Conservation (phyloP, 1,140 invertebrate genomes). For the Lasioglossum baleicum region DNA sequence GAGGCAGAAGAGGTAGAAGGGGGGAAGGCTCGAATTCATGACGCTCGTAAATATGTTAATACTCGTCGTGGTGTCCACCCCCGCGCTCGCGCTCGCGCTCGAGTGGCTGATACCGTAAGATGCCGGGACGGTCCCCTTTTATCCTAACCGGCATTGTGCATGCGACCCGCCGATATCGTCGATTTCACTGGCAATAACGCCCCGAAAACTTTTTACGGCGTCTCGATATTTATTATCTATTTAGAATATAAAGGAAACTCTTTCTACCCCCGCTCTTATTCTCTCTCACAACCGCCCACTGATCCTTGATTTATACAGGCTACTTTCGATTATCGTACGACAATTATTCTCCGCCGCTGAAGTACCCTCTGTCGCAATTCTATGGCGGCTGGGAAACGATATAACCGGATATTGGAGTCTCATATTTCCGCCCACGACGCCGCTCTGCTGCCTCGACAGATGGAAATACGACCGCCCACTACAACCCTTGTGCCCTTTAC, state of each 20-base stretch:
- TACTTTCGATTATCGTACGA: neutral
- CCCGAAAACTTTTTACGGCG: conserved; percentile 47
- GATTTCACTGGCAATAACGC: conserved; percentile 53
- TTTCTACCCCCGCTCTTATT: too few relatives aligned
- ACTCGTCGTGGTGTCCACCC: conserved; percentile 44
- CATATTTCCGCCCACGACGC: too few relatives aligned
- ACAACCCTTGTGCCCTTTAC: too few relatives aligned
- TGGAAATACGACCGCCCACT: too few relatives aligned
- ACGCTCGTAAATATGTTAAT: conserved; percentile 65
- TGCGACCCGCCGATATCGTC: conserved; percentile 49
- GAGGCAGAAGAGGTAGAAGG: too few relatives aligned
- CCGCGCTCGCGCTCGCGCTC: conserved; percentile 43
- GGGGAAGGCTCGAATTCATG: conserved; percentile 54
- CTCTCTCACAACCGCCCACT: neutral
- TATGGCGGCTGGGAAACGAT: neutral
- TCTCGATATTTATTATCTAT: conserved; percentile 55
- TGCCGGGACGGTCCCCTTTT: conserved; percentile 32
- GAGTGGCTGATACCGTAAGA: conserved; percentile 47
- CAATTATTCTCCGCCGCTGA: conserved; percentile 11
- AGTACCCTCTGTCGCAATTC: neutral
- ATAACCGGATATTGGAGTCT: neutral
- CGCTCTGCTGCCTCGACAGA: too few relatives aligned
- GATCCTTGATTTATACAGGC: neutral
- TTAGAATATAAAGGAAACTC: conserved; percentile 34
- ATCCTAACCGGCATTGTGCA: conserved; percentile 46